Conservation (phyloP, 2,113 vertebrate species). For the Pipra filicauda region DNA sequence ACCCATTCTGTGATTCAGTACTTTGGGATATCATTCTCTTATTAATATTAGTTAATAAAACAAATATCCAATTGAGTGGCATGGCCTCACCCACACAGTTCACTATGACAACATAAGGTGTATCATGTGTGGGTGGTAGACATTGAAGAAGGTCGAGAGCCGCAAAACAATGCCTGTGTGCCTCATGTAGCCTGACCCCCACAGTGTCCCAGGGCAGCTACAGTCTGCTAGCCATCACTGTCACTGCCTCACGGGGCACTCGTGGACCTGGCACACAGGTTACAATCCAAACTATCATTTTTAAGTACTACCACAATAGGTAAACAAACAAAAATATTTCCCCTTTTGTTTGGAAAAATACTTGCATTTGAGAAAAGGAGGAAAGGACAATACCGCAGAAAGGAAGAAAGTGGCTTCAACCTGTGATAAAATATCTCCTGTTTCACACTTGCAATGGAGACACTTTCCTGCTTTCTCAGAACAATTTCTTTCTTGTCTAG, state of each 20-base stretch:
- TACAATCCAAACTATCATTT: not conserved
- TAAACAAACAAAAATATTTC: not conserved
- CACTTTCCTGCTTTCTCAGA: not conserved
- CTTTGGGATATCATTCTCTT: not conserved
- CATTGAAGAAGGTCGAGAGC: fast-evolving
- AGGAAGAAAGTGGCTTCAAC: not conserved
- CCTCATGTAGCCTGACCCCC: not conserved
- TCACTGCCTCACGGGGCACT: not conserved
- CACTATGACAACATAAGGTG: not conserved
- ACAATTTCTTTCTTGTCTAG: not conserved
- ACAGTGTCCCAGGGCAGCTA: not conserved
- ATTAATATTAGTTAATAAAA: not conserved
- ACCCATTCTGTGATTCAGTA: not conserved
- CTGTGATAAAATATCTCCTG: not conserved
- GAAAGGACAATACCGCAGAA: not conserved
- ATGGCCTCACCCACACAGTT: not conserved
- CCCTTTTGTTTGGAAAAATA: not conserved
- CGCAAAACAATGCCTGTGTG: not conserved
- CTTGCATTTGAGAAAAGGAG: not conserved
- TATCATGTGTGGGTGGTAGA: not conserved
- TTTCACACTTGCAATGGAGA: not conserved
- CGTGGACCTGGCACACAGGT: not conserved
- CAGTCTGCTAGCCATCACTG: not conserved
- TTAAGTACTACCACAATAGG: not conserved
- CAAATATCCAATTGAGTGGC: not conserved